A percentile compares a stretch with the other conserved stretches of the same genome.
These are phyloP conservation scores for Amblyjoppa proteus DNA, from an alignment of 2,888 invertebrate species.

Conservation along the genomic window DNA sequence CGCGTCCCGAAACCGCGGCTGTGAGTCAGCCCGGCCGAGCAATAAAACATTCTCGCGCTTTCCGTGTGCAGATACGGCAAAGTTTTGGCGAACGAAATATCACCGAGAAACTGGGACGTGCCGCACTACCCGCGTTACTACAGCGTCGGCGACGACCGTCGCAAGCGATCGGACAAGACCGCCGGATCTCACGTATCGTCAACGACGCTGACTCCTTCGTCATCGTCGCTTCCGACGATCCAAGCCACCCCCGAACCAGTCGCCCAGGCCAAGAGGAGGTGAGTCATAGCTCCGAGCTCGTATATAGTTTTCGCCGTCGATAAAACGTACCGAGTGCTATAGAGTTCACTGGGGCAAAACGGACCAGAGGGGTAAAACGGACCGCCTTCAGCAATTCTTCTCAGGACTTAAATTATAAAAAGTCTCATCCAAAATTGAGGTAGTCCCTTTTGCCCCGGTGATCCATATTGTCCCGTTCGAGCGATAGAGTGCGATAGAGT, in stretches of 20 bases:
- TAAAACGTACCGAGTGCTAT: background rate
- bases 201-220: slow-evolving; percentile 68
- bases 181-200: slow-evolving; percentile 36
- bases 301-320: background rate
- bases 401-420: too few relatives aligned
- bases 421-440: too few relatives aligned
- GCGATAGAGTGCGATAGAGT: too few relatives aligned
- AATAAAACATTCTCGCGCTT: background rate
- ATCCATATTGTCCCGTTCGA: background rate
- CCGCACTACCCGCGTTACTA: slow-evolving; percentile 77
- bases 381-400: too few relatives aligned
- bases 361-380: too few relatives aligned
- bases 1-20: background rate
- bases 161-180: slow-evolving; percentile 79
- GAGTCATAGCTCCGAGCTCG: slow-evolving; percentile 26
- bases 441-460: too few relatives aligned
- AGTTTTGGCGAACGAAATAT: slow-evolving; percentile 77
- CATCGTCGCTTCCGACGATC: slow-evolving; percentile 62
- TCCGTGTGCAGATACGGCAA: slow-evolving; percentile 76
- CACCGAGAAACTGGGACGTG: slow-evolving; percentile 75
- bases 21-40: background rate
- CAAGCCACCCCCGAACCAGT: slow-evolving; percentile 67
- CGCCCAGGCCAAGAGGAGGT: slow-evolving; percentile 72
- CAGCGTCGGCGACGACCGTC: slow-evolving; percentile 74
- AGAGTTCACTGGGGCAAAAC: too few relatives aligned